Percentiles rank a stretch among this genome's conserved stretches.
Evolutionary conservation across 2,113 vertebrate genomes (phyloP).

Genomic region (Naja naja): DNA sequence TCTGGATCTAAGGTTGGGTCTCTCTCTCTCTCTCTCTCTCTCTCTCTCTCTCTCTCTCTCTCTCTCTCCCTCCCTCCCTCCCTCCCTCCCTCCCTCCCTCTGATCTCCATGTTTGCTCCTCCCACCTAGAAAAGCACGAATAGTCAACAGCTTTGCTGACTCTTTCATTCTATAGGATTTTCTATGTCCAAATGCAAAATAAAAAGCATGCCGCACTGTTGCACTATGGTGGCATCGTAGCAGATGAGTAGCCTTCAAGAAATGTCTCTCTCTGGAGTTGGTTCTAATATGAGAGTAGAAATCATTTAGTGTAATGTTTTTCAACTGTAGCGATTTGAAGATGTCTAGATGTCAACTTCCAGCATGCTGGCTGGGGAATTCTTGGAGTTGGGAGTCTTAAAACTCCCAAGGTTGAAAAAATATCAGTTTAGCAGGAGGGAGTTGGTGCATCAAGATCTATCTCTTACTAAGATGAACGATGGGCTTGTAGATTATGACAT

Average conservation of each 20-base stretch:
- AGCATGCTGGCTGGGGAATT: background rate
- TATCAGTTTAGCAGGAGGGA: background rate
- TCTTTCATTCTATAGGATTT: background rate
- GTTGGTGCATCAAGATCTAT: accelerated
- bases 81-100: background rate
- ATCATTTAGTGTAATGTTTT: background rate
- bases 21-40: background rate
- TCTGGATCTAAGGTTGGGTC: slow-evolving; percentile 34
- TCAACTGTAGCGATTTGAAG: background rate
- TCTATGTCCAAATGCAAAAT: background rate
- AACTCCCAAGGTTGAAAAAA: background rate
- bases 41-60: background rate
- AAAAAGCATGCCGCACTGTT: background rate
- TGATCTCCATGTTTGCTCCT: accelerated
- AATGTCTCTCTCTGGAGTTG: accelerated
- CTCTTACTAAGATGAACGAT: background rate
- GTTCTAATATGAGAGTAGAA: accelerated
- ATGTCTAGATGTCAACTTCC: background rate
- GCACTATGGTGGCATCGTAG: accelerated
- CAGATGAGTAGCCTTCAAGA: too few relatives aligned
- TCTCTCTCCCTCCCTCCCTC: background rate
- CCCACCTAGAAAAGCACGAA: accelerated
- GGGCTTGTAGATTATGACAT: background rate
- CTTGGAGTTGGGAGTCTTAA: background rate
- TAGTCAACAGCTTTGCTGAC: background rate